These are phyloP conservation scores for Chitala chitala DNA, from an alignment of 2,113 vertebrate genomes.

Conservation along the genomic window DNA sequence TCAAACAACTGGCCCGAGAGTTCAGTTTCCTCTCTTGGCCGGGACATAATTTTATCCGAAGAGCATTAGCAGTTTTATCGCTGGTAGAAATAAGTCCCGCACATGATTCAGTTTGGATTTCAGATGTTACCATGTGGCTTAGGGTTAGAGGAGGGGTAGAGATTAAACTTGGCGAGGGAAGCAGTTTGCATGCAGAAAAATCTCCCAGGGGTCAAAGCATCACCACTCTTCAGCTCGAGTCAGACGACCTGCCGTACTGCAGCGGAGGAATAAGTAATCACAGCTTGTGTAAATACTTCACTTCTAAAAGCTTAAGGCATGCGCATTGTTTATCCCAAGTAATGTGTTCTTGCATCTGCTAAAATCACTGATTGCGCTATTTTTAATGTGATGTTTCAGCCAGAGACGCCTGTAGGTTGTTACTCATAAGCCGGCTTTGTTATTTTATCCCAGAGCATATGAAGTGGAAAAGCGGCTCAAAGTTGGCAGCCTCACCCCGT, in stretches of 20 bases:
- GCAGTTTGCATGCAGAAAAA: constrained; percentile 17
- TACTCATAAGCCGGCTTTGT: constrained; percentile 29
- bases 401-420: not conserved
- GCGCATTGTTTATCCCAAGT: constrained; percentile 25
- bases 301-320: constrained; percentile 26
- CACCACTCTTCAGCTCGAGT: constrained; percentile 6
- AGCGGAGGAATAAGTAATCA: constrained; percentile 15
- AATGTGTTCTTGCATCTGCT: constrained; percentile 29
- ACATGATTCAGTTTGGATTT: not conserved
- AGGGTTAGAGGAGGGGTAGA: not conserved
- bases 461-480: constrained; percentile 91
- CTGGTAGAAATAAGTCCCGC: constrained; percentile 2
- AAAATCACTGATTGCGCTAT: constrained; percentile 24
- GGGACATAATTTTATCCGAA: constrained; percentile 1
- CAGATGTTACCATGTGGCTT: constrained; percentile 1
- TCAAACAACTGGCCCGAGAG: constrained; percentile 3
- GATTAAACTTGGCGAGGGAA: not conserved
- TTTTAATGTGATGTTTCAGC: constrained; percentile 28
- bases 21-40: not conserved
- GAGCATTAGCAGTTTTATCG: constrained; percentile 3
- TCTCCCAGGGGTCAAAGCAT: constrained; percentile 4
- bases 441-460: constrained; percentile 80
- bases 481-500: constrained; percentile 86
- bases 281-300: constrained; percentile 30
- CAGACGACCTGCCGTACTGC: not conserved